Percentiles rank a stretch among this genome's conserved stretches.
These are phyloP conservation scores for Sebastes schlegelii DNA, from an alignment of 2,113 vertebrate species.

Conservation along the genomic window DNA sequence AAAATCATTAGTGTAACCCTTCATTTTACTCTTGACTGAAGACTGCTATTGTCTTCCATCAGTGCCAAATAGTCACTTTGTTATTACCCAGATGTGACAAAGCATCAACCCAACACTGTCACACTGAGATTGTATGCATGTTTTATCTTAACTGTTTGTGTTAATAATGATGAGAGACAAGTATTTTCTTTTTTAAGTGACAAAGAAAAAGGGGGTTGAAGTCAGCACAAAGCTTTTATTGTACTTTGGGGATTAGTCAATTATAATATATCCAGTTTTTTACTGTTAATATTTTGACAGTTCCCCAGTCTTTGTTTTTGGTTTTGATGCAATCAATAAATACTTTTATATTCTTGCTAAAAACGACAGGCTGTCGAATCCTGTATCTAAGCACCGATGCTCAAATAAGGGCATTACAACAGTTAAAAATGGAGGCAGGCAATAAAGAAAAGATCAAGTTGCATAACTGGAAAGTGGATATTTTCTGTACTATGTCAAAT, in stretches of 20 bases:
- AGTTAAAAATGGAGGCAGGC: background rate
- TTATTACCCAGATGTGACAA: slow-evolving; percentile 38
- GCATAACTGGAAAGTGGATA: background rate
- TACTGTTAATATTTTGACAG: slow-evolving; percentile 5
- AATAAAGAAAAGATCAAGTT: background rate
- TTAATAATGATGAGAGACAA: slow-evolving; percentile 12
- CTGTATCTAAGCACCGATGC: background rate
- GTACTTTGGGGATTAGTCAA: slow-evolving; percentile 5
- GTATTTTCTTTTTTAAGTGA: slow-evolving; percentile 20
- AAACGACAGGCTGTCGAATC: background rate
- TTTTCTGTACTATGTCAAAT: background rate
- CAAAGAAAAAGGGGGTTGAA: slow-evolving; percentile 25
- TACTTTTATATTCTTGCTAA: background rate
- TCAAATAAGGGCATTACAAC: background rate
- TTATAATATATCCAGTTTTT: background rate
- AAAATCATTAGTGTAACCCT: slow-evolving; percentile 21
- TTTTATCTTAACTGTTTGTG: slow-evolving; percentile 1
- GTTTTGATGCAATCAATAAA: background rate
- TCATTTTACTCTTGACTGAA: slow-evolving; percentile 29
- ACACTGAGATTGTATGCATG: slow-evolving; percentile 6
- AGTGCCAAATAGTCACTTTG: slow-evolving; percentile 29
- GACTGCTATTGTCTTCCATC: slow-evolving; percentile 11
- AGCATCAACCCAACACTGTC: slow-evolving; percentile 21
- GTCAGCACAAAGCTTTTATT: slow-evolving; percentile 2
- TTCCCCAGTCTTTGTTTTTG: background rate